A percentile compares a stretch with the other conserved stretches of the same genome.
These are phyloP conservation scores for Dione vanillae DNA, from an alignment of 2,888 invertebrate genomes.

Conservation along the genomic window DNA sequence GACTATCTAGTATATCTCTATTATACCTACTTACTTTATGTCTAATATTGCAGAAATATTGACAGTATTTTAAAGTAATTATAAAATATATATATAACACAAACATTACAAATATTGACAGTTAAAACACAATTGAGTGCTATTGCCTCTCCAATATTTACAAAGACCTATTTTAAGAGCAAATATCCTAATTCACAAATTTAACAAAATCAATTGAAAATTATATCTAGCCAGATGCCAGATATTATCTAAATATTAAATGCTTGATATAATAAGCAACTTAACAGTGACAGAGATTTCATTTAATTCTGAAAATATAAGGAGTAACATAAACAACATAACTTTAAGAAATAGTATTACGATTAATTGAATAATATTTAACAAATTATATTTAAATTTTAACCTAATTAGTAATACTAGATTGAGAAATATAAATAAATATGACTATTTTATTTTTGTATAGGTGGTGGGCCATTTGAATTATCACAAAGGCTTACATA, in stretches of 20 bases:
- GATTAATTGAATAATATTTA: slow-evolving; percentile 12
- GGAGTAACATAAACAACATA: slow-evolving; percentile 6
- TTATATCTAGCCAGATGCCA: slow-evolving; percentile 9
- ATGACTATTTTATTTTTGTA: slow-evolving; percentile 44
- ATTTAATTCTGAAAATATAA: not conserved
- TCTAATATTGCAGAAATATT: slow-evolving; percentile 19
- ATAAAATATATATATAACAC: not conserved
- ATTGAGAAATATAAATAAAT: slow-evolving; percentile 15
- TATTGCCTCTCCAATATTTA: slow-evolving; percentile 16
- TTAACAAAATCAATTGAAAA: slow-evolving; percentile 4
- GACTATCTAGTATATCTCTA: slow-evolving; percentile 1
- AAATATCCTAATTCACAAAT: slow-evolving; percentile 2
- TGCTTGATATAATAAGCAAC: slow-evolving; percentile 6
- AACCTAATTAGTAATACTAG: slow-evolving; percentile 34
- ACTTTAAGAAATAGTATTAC: not conserved
- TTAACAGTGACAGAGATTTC: slow-evolving; percentile 5
- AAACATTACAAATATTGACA: slow-evolving; percentile 3
- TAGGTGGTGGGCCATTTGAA: slow-evolving; percentile 53
- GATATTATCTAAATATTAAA: slow-evolving; percentile 10
- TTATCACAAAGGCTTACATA: slow-evolving; percentile 58
- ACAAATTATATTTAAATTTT: slow-evolving; percentile 16
- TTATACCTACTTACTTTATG: not conserved
- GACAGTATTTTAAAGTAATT: not conserved
- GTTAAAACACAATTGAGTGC: slow-evolving; percentile 6
- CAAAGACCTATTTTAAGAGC: slow-evolving; percentile 15